Percentiles rank a stretch among this genome's conserved stretches.
phyloP scores from a whole-genome alignment of 2,888 invertebrate species.

The Pharmacophagus antenor region DNA sequence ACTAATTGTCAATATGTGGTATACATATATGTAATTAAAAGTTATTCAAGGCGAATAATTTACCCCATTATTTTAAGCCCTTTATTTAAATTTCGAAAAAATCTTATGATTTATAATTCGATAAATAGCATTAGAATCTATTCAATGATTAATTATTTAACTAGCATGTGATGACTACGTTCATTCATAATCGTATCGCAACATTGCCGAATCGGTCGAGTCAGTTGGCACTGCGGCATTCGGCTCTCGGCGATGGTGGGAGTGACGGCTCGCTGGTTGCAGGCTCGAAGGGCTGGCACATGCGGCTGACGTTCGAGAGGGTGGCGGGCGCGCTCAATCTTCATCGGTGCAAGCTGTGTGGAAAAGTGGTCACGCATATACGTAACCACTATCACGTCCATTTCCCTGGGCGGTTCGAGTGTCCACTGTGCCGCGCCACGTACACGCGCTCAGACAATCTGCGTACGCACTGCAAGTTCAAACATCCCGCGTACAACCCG shows the following conservation, averaged over 20 bases:
- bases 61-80: neutral
- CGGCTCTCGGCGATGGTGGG: slow-evolving; percentile 33
- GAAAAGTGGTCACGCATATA: slow-evolving; percentile 96
- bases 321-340: slow-evolving; percentile 95
- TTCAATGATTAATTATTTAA: neutral
- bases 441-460: slow-evolving; percentile 96
- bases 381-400: slow-evolving; percentile 97
- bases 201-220: slow-evolving; percentile 12
- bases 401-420: slow-evolving; percentile 95
- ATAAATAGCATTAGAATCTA: neutral
- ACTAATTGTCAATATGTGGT: too few relatives aligned
- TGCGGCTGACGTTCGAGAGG: slow-evolving; percentile 96
- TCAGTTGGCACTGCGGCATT: slow-evolving; percentile 49
- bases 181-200: slow-evolving; percentile 30
- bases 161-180: neutral
- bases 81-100: neutral
- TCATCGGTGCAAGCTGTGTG: slow-evolving; percentile 96
- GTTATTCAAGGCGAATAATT: neutral
- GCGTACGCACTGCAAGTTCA: slow-evolving; percentile 95
- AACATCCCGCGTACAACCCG: slow-evolving; percentile 92
- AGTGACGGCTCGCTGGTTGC: slow-evolving; percentile 83
- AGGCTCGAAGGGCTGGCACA: slow-evolving; percentile 97
- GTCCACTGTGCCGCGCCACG: slow-evolving; percentile 93
- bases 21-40: too few relatives aligned
- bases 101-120: neutral